Percentiles rank a stretch among this genome's conserved stretches.
phyloP scores from a whole-genome alignment of 2,797 vertebrate genomes.

The Tolypeutes matacus region DNA sequence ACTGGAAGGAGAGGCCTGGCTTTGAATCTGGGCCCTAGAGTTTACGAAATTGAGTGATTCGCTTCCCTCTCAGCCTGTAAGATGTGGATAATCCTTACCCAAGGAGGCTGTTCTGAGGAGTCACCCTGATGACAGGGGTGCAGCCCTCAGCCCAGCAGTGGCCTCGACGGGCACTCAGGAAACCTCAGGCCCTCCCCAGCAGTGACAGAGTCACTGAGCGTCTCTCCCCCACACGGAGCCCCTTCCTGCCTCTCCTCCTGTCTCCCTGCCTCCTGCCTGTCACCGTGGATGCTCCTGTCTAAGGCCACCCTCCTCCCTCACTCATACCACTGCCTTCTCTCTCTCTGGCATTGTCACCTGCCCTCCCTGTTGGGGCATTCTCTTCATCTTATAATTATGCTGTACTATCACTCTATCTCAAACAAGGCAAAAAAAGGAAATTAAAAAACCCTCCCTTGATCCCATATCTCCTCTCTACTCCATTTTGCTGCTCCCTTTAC shows the following conservation, averaged over 20 bases:
- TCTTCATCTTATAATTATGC: not conserved
- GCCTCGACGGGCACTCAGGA: not conserved
- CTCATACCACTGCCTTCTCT: not conserved
- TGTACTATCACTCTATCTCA: not conserved
- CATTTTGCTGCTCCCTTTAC: not conserved
- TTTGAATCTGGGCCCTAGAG: not conserved
- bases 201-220: not conserved
- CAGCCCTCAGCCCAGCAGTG: not conserved
- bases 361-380: not conserved
- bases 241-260: not conserved
- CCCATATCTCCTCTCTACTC: not conserved
- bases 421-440: not conserved
- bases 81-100: not conserved
- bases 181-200: not conserved
- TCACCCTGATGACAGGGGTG: not conserved
- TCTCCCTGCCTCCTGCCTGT: not conserved
- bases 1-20: not conserved
- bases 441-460: not conserved
- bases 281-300: not conserved
- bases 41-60: not conserved
- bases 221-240: not conserved
- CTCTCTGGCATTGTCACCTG: not conserved
- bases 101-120: not conserved
- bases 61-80: conserved; percentile 26
- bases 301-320: not conserved